Conservation (phyloP, 1,140 invertebrate genomes). For the Brachionus rubens region DNA sequence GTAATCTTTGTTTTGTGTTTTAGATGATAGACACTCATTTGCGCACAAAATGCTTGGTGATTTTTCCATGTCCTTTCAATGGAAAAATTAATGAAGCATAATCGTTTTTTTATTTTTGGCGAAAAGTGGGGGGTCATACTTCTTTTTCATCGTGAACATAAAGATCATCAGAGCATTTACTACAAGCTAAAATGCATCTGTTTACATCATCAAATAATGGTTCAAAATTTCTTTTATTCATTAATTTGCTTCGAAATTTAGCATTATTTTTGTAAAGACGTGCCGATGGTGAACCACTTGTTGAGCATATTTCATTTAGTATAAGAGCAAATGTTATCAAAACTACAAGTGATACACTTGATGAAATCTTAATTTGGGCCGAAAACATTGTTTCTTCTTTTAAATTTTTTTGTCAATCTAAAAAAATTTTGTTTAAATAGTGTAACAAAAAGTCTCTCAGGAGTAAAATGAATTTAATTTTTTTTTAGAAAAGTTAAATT, state of each 20-base stretch:
- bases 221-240: not conserved
- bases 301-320: not conserved
- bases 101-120: not conserved
- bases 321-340: not conserved
- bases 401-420: too few relatives aligned
- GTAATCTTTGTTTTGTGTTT: not conserved
- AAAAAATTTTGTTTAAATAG: too few relatives aligned
- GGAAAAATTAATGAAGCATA: not conserved
- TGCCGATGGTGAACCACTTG: not conserved
- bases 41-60: constrained; percentile 15
- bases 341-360: not conserved
- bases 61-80: not conserved
- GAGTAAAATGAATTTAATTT: too few relatives aligned
- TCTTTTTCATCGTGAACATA: not conserved
- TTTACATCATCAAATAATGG: constrained; percentile 35
- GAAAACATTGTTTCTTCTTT: not conserved
- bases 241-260: not conserved
- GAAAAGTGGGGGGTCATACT: too few relatives aligned
- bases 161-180: constrained; percentile 15
- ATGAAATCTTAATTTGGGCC: not conserved
- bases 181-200: constrained; percentile 36
- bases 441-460: too few relatives aligned
- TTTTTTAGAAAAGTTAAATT: too few relatives aligned
- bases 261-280: not conserved
- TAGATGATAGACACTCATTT: constrained; percentile 11